A percentile compares a stretch with the other conserved stretches of the same genome.
Conservation (phyloP, 2,888 invertebrate genomes). For the Lottia scabra region DNA sequence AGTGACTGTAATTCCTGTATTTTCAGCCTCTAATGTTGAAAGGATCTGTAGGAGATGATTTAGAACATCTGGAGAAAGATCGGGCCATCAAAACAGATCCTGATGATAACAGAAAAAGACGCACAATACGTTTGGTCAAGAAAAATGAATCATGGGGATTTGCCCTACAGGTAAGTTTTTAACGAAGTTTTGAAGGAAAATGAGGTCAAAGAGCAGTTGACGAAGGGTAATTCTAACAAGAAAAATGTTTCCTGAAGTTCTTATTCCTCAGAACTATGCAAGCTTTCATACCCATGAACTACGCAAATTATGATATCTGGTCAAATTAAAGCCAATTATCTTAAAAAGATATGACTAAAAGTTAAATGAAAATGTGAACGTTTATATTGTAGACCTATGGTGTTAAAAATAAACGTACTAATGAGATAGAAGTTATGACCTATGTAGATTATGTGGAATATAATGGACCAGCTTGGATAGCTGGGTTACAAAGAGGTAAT, state of each 20-base stretch:
- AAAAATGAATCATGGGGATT: slow-evolving; percentile 88
- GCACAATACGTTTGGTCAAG: slow-evolving; percentile 85
- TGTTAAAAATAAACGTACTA: slow-evolving; percentile 93
- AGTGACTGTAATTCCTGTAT: too few species aligned
- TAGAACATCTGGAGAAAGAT: slow-evolving; percentile 76
- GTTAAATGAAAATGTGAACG: too few species aligned
- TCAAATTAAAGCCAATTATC: too few species aligned
- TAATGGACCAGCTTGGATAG: slow-evolving; percentile 90
- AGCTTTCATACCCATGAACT: too few species aligned
- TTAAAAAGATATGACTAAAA: too few species aligned
- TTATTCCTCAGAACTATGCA: too few species aligned
- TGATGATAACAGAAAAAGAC: slow-evolving; percentile 87
- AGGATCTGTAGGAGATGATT: slow-evolving; percentile 51
- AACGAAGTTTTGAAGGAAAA: too few species aligned
- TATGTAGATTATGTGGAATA: slow-evolving; percentile 96
- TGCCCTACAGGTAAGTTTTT: slow-evolving; percentile 79
- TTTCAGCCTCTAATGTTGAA: slow-evolving; percentile 31
- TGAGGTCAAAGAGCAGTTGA: too few species aligned
- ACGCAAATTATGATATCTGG: too few species aligned
- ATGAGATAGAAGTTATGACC: slow-evolving; percentile 95
- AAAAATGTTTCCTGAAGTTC: neutral
- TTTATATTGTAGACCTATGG: slow-evolving; percentile 83
- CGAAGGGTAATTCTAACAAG: too few species aligned
- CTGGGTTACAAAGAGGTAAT: slow-evolving; percentile 90
- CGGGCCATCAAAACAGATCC: slow-evolving; percentile 79